Base-by-base conservation (phyloP, 2,888 invertebrate species). In the Cryptocephalus primarius region DNA sequence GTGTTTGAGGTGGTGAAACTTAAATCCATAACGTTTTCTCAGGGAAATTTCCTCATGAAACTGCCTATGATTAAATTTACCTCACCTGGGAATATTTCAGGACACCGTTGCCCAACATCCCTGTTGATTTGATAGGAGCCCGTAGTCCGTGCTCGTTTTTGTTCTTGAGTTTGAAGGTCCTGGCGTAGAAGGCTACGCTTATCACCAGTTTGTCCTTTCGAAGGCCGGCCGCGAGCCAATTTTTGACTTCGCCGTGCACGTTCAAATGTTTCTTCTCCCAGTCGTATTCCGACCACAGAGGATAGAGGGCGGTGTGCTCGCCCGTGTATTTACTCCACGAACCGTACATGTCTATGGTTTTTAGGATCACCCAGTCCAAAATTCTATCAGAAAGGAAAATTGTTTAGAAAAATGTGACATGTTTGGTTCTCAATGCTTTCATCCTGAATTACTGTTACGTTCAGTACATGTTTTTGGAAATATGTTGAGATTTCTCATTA, bases 281-380 rank as follows among this genome's bases (percentile, higher is more conserved):
- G 4, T 49, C 44, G 39, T 49, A 42, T 33, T 58, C 59, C 10
- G 40, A 57, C 0, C 75, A 71, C 14, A 76, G 72, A 32, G 65
- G 63, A 47, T 75, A 76, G 0, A 87, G 69, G 0, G 82, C 79
- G 0, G 85, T 74, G 59, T 85, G 83, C 43, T 81, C 75, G 0
- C 83, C 84, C 0, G 82, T 79, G 1, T 68, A 68, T 0, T 61
- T 34, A 38, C 85, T 81, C 79, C 82, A 83, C 1, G 77, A 65
- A 1, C 84, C 83, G 56, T 83, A 78, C 58, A 83, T 71, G 60
- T 87, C 86, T 55, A 86, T 87, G 0, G 82, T 66, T 84, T 87
- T 86, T 1, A 88, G 59, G 56, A 80, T 79, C 38, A 86, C 75
- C 38, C 80, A 72, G 57, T 87, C 78, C 32, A 86, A 62, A 51